Percentiles rank a stretch among this genome's conserved stretches.
These are phyloP conservation scores for Megaceryle alcyon DNA, from an alignment of 2,797 vertebrate genomes.

Conservation along the genomic window DNA sequence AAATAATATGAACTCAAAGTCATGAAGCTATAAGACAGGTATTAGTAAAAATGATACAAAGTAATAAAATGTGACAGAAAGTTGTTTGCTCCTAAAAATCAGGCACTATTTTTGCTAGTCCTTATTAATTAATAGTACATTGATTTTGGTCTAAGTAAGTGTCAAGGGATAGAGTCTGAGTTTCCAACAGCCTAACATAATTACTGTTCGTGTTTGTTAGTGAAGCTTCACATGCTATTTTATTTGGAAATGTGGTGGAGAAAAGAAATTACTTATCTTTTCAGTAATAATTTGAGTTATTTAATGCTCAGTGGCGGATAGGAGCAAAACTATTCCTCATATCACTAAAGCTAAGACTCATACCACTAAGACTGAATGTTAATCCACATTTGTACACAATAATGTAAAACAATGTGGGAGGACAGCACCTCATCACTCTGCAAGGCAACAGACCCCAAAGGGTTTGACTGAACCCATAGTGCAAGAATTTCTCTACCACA, in stretches of 20 bases:
- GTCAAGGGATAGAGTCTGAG: constrained; percentile 15
- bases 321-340: neutral
- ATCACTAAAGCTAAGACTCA: neutral
- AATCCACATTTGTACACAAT: neutral
- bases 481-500: neutral
- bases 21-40: constrained; percentile 65
- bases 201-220: constrained; percentile 23
- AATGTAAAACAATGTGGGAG: neutral
- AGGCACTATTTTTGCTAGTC: constrained; percentile 30
- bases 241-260: neutral
- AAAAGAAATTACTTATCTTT: constrained; percentile 5
- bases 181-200: constrained; percentile 28
- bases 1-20: constrained; percentile 75
- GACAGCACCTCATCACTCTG: neutral
- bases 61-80: constrained; percentile 76
- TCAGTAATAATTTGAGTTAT: neutral
- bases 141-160: constrained; percentile 54
- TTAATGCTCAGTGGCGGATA: neutral
- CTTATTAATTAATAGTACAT: constrained; percentile 66
- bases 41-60: constrained; percentile 65
- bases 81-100: constrained; percentile 62
- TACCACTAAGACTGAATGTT: neutral
- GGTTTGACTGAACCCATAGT: neutral
- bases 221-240: neutral
- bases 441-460: neutral